Percentiles rank a stretch among this genome's conserved stretches.
Conservation (phyloP, 1,140 invertebrate species). For the Drosophila pectinifera region DNA sequence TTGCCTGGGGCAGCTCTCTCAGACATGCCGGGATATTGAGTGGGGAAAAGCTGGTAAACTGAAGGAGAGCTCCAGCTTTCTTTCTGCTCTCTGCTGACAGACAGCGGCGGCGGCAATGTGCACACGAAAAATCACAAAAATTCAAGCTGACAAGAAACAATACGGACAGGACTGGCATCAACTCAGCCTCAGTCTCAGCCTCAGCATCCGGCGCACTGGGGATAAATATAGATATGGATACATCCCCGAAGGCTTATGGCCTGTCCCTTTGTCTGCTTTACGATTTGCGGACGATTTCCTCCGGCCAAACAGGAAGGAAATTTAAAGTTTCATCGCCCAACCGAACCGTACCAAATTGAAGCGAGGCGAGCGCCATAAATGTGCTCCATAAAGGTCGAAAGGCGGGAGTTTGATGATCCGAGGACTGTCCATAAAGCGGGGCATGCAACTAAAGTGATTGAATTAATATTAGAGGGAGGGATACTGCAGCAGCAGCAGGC, state of each 20-base stretch:
- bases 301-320: conserved; percentile 45
- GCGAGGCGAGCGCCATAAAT: conserved; percentile 8
- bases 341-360: conserved; percentile 3
- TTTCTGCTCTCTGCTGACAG: conserved; percentile 57
- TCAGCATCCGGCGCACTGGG: conserved; percentile 21
- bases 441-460: conserved; percentile 66
- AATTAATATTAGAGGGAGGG: conserved; percentile 59
- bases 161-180: conserved; percentile 34
- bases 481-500: conserved; percentile 22
- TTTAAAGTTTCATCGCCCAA: conserved; percentile 58
- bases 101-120: conserved; percentile 23
- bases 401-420: conserved; percentile 46
- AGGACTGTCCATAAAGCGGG: conserved; percentile 44
- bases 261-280: conserved; percentile 61
- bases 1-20: conserved; percentile 53
- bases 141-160: conserved; percentile 72
- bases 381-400: conserved; percentile 42
- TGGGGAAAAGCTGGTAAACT: conserved; percentile 6
- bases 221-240: conserved; percentile 52
- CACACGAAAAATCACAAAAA: conserved; percentile 69
- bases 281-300: conserved; percentile 66
- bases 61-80: conserved; percentile 47
- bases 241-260: conserved; percentile 53
- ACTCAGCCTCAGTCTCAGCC: too few relatives aligned
- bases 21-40: conserved; percentile 31